Conservation (phyloP, 2,888 invertebrate species). For the Urechis unicinctus region DNA sequence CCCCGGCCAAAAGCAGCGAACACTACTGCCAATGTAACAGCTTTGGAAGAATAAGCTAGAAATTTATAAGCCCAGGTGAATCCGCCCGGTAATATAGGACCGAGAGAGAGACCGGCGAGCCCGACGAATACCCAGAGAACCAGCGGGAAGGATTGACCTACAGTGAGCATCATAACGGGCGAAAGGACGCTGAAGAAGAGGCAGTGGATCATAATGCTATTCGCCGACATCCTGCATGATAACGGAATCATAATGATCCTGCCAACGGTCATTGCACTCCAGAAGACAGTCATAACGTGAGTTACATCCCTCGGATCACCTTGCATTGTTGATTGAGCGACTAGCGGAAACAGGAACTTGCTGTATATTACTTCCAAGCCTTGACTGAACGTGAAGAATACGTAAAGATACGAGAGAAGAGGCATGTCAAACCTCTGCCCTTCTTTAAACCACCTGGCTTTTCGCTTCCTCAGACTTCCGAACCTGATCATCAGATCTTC, state of each 20-base stretch:
- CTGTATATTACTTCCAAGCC: not conserved
- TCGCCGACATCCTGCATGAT: not conserved
- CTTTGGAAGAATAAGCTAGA: not conserved
- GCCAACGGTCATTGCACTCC: not conserved
- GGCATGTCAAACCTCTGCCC: not conserved
- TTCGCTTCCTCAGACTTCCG: not conserved
- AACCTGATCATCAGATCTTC: not conserved
- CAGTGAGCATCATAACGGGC: not conserved
- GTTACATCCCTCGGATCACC: not conserved
- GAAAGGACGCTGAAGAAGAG: not conserved
- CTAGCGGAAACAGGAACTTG: not conserved
- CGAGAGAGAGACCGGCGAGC: slow-evolving; percentile 1
- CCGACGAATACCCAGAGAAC: slow-evolving; percentile 2
- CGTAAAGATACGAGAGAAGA: not conserved
- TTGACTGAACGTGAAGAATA: not conserved
- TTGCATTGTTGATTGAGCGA: not conserved
- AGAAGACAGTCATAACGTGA: slow-evolving; percentile 1
- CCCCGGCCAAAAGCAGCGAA: not conserved
- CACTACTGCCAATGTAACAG: not conserved
- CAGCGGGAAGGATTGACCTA: not conserved
- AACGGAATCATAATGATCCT: not conserved
- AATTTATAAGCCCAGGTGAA: slow-evolving; percentile 6
- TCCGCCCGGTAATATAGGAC: slow-evolving; percentile 2
- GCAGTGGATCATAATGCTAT: not conserved
- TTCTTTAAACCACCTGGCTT: not conserved